Evolutionary conservation across 2,113 vertebrate species (phyloP).

Genomic region (Copsychus sechellarum): DNA sequence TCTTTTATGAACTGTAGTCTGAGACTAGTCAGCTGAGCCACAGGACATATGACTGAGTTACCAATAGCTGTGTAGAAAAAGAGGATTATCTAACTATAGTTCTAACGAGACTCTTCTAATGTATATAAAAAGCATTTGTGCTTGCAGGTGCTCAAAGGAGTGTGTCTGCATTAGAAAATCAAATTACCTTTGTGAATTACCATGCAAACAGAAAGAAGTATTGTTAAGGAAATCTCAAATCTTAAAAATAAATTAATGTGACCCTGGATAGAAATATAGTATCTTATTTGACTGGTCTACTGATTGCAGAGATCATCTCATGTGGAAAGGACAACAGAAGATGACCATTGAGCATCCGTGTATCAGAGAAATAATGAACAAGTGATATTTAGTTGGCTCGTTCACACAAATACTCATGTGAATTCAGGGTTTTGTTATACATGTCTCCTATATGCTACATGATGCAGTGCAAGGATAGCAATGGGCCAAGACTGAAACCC

Average conservation of each 20-base stretch:
- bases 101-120: neutral
- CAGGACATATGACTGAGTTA: neutral
- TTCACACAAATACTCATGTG: neutral
- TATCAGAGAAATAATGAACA: neutral
- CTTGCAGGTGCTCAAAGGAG: neutral
- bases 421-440: neutral
- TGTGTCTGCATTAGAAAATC: neutral
- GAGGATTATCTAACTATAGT: neutral
- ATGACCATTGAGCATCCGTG: neutral
- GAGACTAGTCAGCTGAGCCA: neutral
- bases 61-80: neutral
- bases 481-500: neutral
- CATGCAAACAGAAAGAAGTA: neutral
- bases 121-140: neutral
- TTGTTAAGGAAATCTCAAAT: neutral
- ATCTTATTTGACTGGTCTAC: neutral
- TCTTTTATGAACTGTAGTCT: neutral
- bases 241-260: neutral
- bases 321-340: neutral
- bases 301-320: neutral
- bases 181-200: neutral
- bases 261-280: neutral
- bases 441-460: neutral
- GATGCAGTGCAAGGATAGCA: neutral
- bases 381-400: neutral